Conservation (phyloP, 2,888 invertebrate species). For the Drosophila vallismaia region DNA sequence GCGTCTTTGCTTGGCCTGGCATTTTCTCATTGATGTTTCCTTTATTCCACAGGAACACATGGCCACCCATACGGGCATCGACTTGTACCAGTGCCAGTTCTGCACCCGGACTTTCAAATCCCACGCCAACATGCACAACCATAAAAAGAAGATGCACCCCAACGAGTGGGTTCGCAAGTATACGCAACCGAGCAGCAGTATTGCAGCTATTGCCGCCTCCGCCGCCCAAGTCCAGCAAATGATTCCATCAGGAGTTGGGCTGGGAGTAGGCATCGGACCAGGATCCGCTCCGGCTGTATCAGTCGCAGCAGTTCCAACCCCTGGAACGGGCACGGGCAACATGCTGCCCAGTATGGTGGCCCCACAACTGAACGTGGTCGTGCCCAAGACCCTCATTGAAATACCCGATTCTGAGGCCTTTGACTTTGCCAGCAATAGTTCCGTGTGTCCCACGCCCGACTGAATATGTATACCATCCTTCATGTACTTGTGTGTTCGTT, state of each 20-base stretch:
- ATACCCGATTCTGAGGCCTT: slow-evolving; percentile 32
- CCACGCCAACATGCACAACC: slow-evolving; percentile 83
- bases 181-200: slow-evolving; percentile 55
- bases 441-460: slow-evolving; percentile 52
- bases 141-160: slow-evolving; percentile 82
- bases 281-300: not conserved
- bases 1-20: not conserved
- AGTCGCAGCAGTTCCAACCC: not conserved
- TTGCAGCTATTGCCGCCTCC: slow-evolving; percentile 7
- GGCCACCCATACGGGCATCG: slow-evolving; percentile 82
- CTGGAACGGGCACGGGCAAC: not conserved
- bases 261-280: not conserved
- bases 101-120: slow-evolving; percentile 82
- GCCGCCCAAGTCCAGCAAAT: slow-evolving; percentile 3
- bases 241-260: not conserved
- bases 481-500: slow-evolving; percentile 6
- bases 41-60: slow-evolving; percentile 76
- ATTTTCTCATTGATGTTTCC: not conserved
- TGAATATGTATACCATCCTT: slow-evolving; percentile 19
- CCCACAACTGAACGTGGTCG: slow-evolving; percentile 10
- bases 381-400: slow-evolving; percentile 25
- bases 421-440: slow-evolving; percentile 47
- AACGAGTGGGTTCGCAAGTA: slow-evolving; percentile 80
- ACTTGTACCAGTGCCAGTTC: slow-evolving; percentile 81
- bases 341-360: slow-evolving; percentile 18